Evolutionary conservation across 2,113 vertebrate species (phyloP), one percentile per base, ranked within the genome.

Genomic region (Rhinolophus ferrumequinum): DNA sequence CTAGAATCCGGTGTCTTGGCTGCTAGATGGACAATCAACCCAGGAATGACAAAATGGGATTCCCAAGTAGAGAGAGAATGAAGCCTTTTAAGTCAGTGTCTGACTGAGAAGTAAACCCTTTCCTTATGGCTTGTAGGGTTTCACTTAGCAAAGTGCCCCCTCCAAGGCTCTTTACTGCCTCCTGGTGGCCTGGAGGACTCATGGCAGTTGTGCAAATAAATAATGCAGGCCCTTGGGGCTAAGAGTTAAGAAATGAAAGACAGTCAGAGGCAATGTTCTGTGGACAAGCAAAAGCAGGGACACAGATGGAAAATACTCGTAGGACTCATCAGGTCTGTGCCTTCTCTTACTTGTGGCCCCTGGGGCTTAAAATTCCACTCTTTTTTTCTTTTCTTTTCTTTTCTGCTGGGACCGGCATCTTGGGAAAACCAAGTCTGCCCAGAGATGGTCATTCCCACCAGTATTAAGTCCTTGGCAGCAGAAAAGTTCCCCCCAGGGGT

Each of bases 371-470:
- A 95, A 97, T 93, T 97, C 88, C 94, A 91, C 47, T 80, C 24
- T n/a, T 88, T 69, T 88, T 75, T 69, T 83, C 75, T 77, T 66
- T 44, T 90, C 82, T 69, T 56, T 81, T 77, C 80, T 94, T 94
- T 91, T 41, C 60, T 88, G 26, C 58, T 60, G n/a, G 84, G 30
- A 94, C 52, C 13, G 79, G 33, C 24, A 80, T 72, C 93, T 93
- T 82, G 89, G 93, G 95, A 84, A 97, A 75, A 96, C 28, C 19
- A 97, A 8, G 66, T 88, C 35, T 93, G 64, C 97, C 77, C 91
- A 97, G 81, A 79, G 77, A 93, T 91, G 47, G 75, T 60, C 47
- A 97, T 93, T 95, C 96, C 82, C 97, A 89, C 24, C 47, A 86
- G 94, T 22, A 89, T 2, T 52, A 75, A 91, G 12, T 86, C 67